phyloP scores from a whole-genome alignment of 2,797 vertebrate species.

The Poeciliopsis turneri region DNA sequence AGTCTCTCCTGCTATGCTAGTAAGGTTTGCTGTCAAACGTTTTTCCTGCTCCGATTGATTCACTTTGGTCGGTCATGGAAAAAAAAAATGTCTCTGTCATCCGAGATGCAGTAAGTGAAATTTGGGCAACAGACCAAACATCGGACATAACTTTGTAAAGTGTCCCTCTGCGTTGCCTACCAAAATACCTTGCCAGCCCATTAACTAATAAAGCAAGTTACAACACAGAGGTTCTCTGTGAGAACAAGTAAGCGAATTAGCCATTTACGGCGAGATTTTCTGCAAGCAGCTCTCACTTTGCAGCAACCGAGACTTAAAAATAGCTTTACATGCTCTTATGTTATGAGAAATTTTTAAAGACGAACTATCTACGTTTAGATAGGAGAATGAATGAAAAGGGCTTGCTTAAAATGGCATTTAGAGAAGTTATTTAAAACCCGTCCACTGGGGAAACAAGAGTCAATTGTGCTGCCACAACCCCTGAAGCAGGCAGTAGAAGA shows the following conservation, averaged over 20 bases:
- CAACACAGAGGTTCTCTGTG: conserved; percentile 48
- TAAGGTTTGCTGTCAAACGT: neutral
- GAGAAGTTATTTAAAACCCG: conserved; percentile 79
- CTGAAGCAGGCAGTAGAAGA: conserved; percentile 82
- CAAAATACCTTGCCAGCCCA: conserved; percentile 46
- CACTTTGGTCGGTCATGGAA: conserved; percentile 13
- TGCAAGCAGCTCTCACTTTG: conserved; percentile 43
- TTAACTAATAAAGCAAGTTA: conserved; percentile 43
- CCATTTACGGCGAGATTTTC: conserved; percentile 39
- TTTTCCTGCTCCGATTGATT: conserved; percentile 15
- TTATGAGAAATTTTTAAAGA: conserved; percentile 43
- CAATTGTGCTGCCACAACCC: conserved; percentile 82
- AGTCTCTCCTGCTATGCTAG: neutral
- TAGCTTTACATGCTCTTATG: conserved; percentile 60
- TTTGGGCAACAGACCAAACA: neutral
- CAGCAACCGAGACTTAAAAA: conserved; percentile 52
- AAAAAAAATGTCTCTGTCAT: conserved; percentile 3
- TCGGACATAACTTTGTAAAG: conserved; percentile 8
- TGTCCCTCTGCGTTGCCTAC: conserved; percentile 9
- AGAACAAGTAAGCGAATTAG: conserved; percentile 24
- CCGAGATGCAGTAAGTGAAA: conserved; percentile 1
- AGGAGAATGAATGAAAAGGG: conserved; percentile 69
- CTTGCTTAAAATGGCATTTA: conserved; percentile 70
- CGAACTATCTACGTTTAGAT: conserved; percentile 33
- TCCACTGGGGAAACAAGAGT: conserved; percentile 81